Percentiles rank a stretch among this genome's conserved stretches.
phyloP scores from a whole-genome alignment of 1,140 invertebrate species.

The Dendroctonus valens region DNA sequence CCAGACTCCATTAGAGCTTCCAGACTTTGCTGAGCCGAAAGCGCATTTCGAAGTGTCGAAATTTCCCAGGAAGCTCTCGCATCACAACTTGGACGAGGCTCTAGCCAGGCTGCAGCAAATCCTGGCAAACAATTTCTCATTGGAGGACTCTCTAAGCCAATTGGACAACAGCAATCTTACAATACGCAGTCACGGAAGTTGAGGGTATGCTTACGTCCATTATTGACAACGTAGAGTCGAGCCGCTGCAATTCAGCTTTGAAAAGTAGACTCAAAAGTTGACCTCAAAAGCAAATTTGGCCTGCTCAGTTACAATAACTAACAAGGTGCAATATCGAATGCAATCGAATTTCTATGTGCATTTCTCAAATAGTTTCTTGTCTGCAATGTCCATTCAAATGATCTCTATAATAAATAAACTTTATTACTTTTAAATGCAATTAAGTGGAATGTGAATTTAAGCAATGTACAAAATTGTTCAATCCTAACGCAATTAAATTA shows the following conservation, averaged over 20 bases:
- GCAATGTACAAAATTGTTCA: slow-evolving; percentile 29
- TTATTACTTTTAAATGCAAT: slow-evolving; percentile 31
- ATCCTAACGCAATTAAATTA: slow-evolving; percentile 24
- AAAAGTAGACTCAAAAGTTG: not conserved
- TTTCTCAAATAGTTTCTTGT: too few relatives aligned
- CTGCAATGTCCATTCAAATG: too few relatives aligned
- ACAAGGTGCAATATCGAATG: too few relatives aligned
- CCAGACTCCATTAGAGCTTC: not conserved
- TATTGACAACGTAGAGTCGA: slow-evolving; percentile 53
- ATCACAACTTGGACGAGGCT: slow-evolving; percentile 60
- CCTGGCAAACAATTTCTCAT: slow-evolving; percentile 58
- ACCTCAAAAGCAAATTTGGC: not conserved
- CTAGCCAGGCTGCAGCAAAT: slow-evolving; percentile 60
- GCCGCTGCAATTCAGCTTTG: slow-evolving; percentile 41
- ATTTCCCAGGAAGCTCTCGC: slow-evolving; percentile 38
- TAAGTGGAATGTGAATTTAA: slow-evolving; percentile 31
- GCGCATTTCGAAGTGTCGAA: slow-evolving; percentile 12
- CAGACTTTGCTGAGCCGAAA: slow-evolving; percentile 4
- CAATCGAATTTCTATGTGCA: too few relatives aligned
- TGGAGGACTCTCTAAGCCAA: slow-evolving; percentile 54
- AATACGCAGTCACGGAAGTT: slow-evolving; percentile 60
- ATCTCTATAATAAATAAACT: slow-evolving; percentile 27
- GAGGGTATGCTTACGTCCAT: slow-evolving; percentile 60
- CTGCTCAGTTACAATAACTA: too few relatives aligned
- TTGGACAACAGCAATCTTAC: slow-evolving; percentile 59